phyloP scores from a whole-genome alignment of 2,797 vertebrate species.

The Enteromius treurensis region DNA sequence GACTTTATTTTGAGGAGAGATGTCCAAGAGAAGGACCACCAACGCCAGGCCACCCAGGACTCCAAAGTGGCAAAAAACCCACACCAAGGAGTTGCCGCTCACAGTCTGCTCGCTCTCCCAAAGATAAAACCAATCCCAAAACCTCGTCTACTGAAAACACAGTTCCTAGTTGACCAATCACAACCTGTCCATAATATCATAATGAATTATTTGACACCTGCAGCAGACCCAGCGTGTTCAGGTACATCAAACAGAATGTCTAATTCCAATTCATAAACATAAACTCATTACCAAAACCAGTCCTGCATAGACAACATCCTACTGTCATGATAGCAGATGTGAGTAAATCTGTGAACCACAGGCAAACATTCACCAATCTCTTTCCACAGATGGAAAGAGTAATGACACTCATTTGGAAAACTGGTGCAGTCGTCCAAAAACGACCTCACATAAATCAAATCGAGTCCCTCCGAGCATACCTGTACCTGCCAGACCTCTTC shows the following conservation, averaged over 20 bases:
- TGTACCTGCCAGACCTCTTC: conserved; percentile 40
- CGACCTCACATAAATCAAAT: not conserved
- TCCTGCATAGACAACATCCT: not conserved
- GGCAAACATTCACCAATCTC: not conserved
- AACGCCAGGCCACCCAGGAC: not conserved
- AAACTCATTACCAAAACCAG: not conserved
- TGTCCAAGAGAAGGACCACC: conserved; percentile 6
- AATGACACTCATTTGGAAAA: conserved; percentile 7
- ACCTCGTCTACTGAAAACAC: conserved; percentile 29
- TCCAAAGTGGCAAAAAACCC: not conserved
- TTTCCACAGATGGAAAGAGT: conserved; percentile 5
- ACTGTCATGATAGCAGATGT: not conserved
- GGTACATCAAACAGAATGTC: conserved; percentile 26
- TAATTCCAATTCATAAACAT: not conserved
- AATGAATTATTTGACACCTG: not conserved
- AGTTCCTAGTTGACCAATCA: not conserved
- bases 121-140: conserved; percentile 46
- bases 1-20: conserved; percentile 34
- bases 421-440: conserved; percentile 17
- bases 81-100: not conserved
- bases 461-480: conserved; percentile 41
- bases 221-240: conserved; percentile 10
- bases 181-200: not conserved
- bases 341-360: not conserved
- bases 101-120: not conserved